phyloP scores from a whole-genome alignment of 2,888 invertebrate species.

The Merodon equestris region DNA sequence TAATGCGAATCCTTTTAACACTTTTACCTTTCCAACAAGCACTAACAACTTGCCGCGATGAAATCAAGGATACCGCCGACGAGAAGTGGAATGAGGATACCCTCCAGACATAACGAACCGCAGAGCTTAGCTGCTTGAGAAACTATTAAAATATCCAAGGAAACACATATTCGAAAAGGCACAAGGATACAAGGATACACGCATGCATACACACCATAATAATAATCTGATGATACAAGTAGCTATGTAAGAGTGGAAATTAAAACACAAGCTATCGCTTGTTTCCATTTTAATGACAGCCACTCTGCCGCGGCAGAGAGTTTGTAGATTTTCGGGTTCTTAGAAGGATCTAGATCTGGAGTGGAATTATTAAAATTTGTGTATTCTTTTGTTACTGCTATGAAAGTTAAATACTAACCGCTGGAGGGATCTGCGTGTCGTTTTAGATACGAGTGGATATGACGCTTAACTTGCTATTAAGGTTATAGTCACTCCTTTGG shows the following conservation, averaged over 20 bases:
- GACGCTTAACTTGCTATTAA: no score
- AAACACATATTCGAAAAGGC: conserved; percentile 16
- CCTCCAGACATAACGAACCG: conserved; percentile 19
- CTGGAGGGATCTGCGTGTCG: no score
- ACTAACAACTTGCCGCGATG: neutral
- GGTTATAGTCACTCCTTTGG: no score
- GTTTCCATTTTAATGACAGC: conserved; percentile 23
- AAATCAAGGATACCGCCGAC: no score
- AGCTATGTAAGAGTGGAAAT: conserved; percentile 42
- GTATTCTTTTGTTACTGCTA: conserved; percentile 32
- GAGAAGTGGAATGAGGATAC: neutral
- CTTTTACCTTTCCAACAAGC: conserved; percentile 20
- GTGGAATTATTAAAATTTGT: conserved; percentile 42
- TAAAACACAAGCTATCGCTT: conserved; percentile 30
- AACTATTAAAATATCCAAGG: conserved; percentile 48
- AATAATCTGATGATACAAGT: conserved; percentile 27
- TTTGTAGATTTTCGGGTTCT: conserved; percentile 8
- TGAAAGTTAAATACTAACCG: conserved; percentile 34
- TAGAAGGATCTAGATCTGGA: conserved; percentile 12
- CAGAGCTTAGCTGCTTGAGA: conserved; percentile 45
- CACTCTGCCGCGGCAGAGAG: neutral
- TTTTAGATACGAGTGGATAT: no score
- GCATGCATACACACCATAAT: neutral
- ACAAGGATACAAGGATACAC: neutral
- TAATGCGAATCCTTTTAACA: conserved; percentile 33